Conservation (phyloP, 2,888 invertebrate species). For the Lepidonotus clava region DNA sequence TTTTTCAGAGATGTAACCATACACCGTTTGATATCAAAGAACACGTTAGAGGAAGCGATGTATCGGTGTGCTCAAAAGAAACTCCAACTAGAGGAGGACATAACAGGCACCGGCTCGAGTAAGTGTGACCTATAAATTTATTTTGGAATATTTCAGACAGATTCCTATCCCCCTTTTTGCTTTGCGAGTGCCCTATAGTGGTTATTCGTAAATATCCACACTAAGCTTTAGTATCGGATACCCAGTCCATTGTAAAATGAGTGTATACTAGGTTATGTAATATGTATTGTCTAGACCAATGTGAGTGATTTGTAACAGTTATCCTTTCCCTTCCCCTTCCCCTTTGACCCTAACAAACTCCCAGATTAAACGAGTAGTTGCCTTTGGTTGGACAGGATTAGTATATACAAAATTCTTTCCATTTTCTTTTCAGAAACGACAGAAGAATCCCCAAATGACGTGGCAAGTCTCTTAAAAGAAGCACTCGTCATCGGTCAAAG, state of each 20-base stretch:
- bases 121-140: background rate
- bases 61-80: conserved; percentile 93
- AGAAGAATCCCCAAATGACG: background rate
- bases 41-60: conserved; percentile 96
- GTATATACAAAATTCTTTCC: background rate
- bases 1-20: conserved; percentile 89
- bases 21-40: conserved; percentile 90
- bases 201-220: too few species aligned
- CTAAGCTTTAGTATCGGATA: too few species aligned
- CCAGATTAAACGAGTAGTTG: background rate
- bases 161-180: too few species aligned
- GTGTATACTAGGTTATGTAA: background rate
- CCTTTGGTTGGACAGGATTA: background rate
- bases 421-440: background rate
- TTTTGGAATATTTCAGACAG: too few species aligned
- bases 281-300: background rate
- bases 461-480: conserved; percentile 51
- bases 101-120: conserved; percentile 80
- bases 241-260: background rate
- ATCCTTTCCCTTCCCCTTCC: background rate
- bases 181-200: too few species aligned
- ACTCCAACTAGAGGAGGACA: conserved; percentile 93
- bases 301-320: background rate
- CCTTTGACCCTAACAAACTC: background rate
- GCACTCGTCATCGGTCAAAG: conserved; percentile 9